These are phyloP conservation scores for Periophthalmus magnuspinnatus DNA, from an alignment of 2,797 vertebrate genomes.

Conservation along the genomic window DNA sequence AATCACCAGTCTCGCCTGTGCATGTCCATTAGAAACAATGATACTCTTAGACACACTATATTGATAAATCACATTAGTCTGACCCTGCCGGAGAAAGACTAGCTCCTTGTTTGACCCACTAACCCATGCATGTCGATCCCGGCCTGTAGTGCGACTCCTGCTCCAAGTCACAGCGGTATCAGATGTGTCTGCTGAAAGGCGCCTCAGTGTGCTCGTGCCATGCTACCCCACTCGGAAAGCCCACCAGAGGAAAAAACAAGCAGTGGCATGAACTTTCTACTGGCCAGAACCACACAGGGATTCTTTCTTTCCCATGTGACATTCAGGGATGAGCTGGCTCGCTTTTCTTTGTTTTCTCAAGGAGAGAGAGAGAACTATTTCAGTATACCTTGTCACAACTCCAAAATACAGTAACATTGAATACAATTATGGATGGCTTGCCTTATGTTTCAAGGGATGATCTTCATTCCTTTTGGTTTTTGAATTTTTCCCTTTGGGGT, in stretches of 20 bases:
- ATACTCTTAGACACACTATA: constrained; percentile 55
- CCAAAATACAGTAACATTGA: constrained; percentile 29
- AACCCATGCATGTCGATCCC: constrained; percentile 68
- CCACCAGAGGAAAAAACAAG: constrained; percentile 58
- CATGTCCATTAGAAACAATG: constrained; percentile 53
- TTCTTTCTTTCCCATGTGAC: constrained; percentile 56
- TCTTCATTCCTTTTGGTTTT: constrained; percentile 22
- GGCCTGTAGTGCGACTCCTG: constrained; percentile 58
- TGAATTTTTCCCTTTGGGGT: neutral
- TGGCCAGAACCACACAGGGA: constrained; percentile 42
- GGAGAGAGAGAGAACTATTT: constrained; percentile 19
- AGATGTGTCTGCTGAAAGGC: constrained; percentile 71
- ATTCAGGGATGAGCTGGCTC: constrained; percentile 49
- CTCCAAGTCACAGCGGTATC: constrained; percentile 69
- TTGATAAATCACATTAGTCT: constrained; percentile 74
- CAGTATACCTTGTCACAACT: constrained; percentile 6
- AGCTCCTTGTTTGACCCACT: constrained; percentile 74
- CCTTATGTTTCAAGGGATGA: constrained; percentile 15
- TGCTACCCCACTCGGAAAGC: constrained; percentile 58
- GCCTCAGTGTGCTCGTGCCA: constrained; percentile 65
- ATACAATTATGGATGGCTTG: constrained; percentile 24
- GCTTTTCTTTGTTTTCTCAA: constrained; percentile 47
- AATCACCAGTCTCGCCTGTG: constrained; percentile 34
- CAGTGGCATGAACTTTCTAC: constrained; percentile 68
- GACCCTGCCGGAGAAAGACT: constrained; percentile 63